Conservation (phyloP, 2,113 vertebrate species). For the Colistium nudipinnis region DNA sequence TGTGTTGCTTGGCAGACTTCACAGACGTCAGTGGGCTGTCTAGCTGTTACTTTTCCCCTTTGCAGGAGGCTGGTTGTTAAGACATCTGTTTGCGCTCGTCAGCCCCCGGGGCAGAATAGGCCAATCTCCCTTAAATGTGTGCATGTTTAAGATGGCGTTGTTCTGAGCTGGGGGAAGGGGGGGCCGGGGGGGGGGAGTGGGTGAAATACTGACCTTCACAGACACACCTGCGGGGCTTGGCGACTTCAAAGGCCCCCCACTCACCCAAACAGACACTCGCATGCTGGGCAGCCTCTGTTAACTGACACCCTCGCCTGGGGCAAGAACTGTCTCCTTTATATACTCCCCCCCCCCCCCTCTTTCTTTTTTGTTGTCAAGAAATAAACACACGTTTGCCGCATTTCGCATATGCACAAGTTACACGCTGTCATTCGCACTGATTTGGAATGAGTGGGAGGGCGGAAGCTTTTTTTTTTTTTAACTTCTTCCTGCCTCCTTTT, state of each 20-base stretch:
- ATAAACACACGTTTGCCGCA: constrained; percentile 20
- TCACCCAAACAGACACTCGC: constrained; percentile 67
- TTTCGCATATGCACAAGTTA: constrained; percentile 23
- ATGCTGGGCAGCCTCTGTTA: constrained; percentile 68
- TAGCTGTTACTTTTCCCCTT: constrained; percentile 72
- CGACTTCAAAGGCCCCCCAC: constrained; percentile 75
- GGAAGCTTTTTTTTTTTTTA: constrained; percentile 38
- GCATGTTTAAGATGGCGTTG: constrained; percentile 79
- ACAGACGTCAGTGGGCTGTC: constrained; percentile 69
- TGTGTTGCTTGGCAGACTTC: constrained; percentile 66
- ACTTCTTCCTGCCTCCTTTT: constrained; percentile 40
- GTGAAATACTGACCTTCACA: constrained; percentile 71
- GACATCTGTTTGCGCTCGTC: constrained; percentile 85
- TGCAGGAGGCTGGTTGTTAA: constrained; percentile 77
- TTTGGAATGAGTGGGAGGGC: constrained; percentile 45
- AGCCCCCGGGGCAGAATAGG: constrained; percentile 58
- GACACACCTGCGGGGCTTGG: constrained; percentile 78
- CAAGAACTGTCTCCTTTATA: constrained; percentile 54
- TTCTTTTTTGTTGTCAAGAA: constrained; percentile 22
- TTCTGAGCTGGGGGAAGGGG: constrained; percentile 50
- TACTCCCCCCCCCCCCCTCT: not conserved
- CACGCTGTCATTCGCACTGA: constrained; percentile 48
- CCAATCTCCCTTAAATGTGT: constrained; percentile 67
- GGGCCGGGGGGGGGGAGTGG: constrained; percentile 25
- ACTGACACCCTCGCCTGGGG: constrained; percentile 75